Conservation (phyloP, 2,113 vertebrate species). For the Sciurus niger region DNA sequence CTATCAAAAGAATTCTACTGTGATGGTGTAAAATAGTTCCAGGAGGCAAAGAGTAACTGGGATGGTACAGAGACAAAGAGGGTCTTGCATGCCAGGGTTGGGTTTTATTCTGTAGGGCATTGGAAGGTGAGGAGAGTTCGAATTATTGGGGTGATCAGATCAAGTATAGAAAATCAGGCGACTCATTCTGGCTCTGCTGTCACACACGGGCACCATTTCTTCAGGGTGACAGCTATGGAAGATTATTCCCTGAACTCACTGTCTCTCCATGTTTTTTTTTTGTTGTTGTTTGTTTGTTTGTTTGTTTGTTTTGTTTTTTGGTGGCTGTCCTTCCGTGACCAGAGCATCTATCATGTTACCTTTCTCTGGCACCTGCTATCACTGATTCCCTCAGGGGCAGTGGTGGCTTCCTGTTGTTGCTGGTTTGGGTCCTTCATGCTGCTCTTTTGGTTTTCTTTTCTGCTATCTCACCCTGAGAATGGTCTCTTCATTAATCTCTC, state of each 20-base stretch:
- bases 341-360: accelerated
- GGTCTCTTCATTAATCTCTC: not conserved
- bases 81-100: not conserved
- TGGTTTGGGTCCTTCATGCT: not conserved
- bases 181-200: not conserved
- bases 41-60: not conserved
- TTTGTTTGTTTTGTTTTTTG: no score
- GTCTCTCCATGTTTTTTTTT: not conserved
- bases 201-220: not conserved
- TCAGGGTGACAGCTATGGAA: no score
- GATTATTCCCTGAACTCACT: not conserved
- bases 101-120: not conserved
- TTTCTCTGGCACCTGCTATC: not conserved
- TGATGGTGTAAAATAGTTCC: not conserved
- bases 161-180: not conserved
- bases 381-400: not conserved
- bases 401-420: not conserved
- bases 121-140: not conserved
- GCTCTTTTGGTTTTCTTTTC: not conserved
- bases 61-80: not conserved
- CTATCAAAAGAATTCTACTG: not conserved
- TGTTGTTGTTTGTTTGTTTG: no score
- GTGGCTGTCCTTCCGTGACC: not conserved
- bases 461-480: not conserved
- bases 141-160: not conserved